phyloP scores from a whole-genome alignment of 2,113 vertebrate species.

The Alligator mississippiensis region DNA sequence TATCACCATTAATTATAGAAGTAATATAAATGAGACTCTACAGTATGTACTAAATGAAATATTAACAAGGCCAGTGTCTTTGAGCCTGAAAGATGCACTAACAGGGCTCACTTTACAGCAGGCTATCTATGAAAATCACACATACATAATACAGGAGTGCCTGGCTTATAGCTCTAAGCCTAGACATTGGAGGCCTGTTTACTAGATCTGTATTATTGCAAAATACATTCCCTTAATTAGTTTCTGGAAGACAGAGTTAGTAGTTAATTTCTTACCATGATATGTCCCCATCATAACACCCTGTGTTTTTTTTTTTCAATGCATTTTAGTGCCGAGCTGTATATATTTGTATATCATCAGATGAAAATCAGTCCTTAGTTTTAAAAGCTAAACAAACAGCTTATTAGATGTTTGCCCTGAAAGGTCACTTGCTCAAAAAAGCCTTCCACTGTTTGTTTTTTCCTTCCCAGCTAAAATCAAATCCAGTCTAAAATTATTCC shows the following conservation, averaged over 20 bases:
- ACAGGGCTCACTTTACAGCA: slow-evolving; percentile 71
- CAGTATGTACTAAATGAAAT: slow-evolving; percentile 86
- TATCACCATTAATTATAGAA: slow-evolving; percentile 89
- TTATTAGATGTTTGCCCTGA: slow-evolving; percentile 31
- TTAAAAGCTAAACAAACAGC: slow-evolving; percentile 44
- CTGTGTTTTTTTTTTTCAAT: slow-evolving; percentile 1
- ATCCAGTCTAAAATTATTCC: slow-evolving; percentile 1
- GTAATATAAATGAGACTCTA: slow-evolving; percentile 87
- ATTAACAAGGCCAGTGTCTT: slow-evolving; percentile 82
- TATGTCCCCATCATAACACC: slow-evolving; percentile 50
- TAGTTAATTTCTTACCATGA: slow-evolving; percentile 53
- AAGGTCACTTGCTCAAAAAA: slow-evolving; percentile 53
- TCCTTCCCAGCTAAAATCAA: background rate
- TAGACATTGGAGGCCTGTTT: slow-evolving; percentile 55
- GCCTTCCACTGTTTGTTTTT: background rate
- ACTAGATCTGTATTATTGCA: slow-evolving; percentile 71
- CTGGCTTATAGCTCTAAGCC: slow-evolving; percentile 52
- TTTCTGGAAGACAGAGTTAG: slow-evolving; percentile 68
- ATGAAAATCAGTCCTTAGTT: background rate
- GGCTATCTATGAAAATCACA: slow-evolving; percentile 71
- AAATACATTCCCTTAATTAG: slow-evolving; percentile 71
- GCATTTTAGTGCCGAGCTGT: background rate
- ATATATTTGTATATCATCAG: background rate
- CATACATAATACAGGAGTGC: slow-evolving; percentile 60
- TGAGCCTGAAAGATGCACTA: slow-evolving; percentile 77